Evolutionary conservation across 92 coral and sea anemone species (phyloP), one percentile per base, ranked within the genome.

Genomic region (Palythoa grandis): DNA sequence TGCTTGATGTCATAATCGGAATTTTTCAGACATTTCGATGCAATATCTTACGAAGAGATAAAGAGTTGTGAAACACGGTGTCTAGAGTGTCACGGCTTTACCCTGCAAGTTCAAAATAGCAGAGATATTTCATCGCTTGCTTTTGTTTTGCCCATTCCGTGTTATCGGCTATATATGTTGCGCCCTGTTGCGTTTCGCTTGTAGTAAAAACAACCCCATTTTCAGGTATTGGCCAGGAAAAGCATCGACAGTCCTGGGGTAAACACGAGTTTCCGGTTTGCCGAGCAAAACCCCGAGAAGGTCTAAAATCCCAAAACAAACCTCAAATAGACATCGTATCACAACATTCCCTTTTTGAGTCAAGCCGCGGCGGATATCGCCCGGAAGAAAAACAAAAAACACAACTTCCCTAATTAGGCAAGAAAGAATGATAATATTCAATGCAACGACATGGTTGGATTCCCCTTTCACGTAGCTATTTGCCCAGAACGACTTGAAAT

Each of bases 191-290:
- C 75, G 72, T 48, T 65, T 67, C 29, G 75, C 58, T 17, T 52
- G 74, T 80, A 40, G 40, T 11, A 47, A 65, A 66, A 80, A 80
- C 85, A 66, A 13, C 23, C 66, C 25, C 74, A 80, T 47, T 67
- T 80, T 80, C 58, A 65, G 63, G 52, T 65, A 79, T 79, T 63
- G 84, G 24, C 13, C 84, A 63, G 58, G 40, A 67, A 79, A 78
- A 80, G 23, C 85, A 65, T 80, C 74, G 3, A 15, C 23, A 19
- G 20, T 80, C 70, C 73, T 50, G 40, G 43, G 56, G 40, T 52
- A 65, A 80, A 67, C 85, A 80, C 74, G 74, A 80, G 74, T 80
- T 80, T 80, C 85, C 85, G 85, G 85, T 12, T 54, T 19, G 66
- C 11, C n/a, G 39, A 25, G 47, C 22, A 17, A 65, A 50, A 11